Evolutionary conservation across 2,888 invertebrate species (phyloP), one percentile per base, ranked within the genome.

Genomic region (Nomada hirtipes): DNA sequence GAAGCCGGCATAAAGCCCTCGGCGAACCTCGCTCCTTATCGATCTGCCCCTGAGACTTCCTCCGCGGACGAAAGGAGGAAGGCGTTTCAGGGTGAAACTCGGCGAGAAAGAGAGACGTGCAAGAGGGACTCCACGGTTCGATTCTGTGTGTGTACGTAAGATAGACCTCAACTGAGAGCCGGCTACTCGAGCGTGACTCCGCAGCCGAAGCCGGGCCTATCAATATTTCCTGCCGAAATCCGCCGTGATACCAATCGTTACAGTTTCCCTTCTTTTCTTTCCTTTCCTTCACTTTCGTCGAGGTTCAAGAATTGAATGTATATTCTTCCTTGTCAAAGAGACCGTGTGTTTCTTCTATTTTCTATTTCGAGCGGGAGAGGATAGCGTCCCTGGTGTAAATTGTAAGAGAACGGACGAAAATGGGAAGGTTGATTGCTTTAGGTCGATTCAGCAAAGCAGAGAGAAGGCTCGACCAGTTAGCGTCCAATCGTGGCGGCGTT

Each of bases 121-220:
- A 18, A 59, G 36, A 73, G 55, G 50, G 81, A 70, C 67, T 72
- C 64, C 36, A 36, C 23, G 42, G 71, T 64, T 52, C 79, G 80
- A 59, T 80, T 82, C 71, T 79, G 79, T 84, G 72, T 83, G 82
- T 64, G 87, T 83, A 86, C 83, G 87, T 83, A 89, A 91, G 91
- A 91, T 90, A 92, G 91, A 91, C 89, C 88, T 91, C 89, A 79
- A 86, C 86, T 80, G 89, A 92, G 91, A 90, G 88, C 88, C 89
- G 92, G 89, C 93, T 93, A 93, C 92, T 93, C 92, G 92, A 93
- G 91, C 93, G 92, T 93, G 92, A 93, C 93, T 93, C 93, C 93
- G 89, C 93, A 92, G 90, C 89, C 91, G 84, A 92, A 92, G 90
- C 90, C 91, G 91, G 92, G 93, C 93, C 93, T 93, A 93, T 93